Percentiles rank a stretch among this genome's conserved stretches.
Conservation (phyloP, 1,140 invertebrate genomes). For the Calliphora vicina region DNA sequence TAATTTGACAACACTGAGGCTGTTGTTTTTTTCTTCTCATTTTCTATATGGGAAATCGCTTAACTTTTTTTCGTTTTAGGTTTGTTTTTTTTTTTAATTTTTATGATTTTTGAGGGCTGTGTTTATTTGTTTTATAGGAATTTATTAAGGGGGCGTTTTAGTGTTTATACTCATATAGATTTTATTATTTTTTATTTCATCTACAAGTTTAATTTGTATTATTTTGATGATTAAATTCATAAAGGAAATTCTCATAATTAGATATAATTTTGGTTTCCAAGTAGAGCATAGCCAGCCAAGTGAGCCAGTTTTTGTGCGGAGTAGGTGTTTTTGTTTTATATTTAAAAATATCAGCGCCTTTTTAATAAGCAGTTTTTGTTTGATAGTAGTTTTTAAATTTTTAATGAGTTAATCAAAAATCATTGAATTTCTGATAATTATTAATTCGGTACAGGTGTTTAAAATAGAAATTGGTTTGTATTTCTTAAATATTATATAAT, state of each 20-base stretch:
- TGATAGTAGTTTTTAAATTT: background rate
- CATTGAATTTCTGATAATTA: background rate
- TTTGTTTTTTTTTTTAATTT: background rate
- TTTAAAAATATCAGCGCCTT: background rate
- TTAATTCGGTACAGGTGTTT: background rate
- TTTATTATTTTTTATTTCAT: background rate
- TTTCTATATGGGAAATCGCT: slow-evolving; percentile 6
- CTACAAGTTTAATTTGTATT: background rate
- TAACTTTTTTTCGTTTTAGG: background rate
- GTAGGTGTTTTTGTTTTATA: background rate
- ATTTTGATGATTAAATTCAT: slow-evolving; percentile 37
- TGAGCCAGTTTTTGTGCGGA: background rate
- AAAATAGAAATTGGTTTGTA: background rate
- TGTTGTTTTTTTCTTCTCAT: no score
- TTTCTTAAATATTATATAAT: no score
- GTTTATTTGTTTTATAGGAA: slow-evolving; percentile 27
- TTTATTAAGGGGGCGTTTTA: slow-evolving; percentile 18
- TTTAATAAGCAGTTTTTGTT: background rate
- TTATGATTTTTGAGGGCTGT: slow-evolving; percentile 19
- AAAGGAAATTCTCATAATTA: slow-evolving; percentile 62
- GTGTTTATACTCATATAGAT: background rate
- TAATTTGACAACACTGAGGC: slow-evolving; percentile 29
- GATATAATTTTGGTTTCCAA: slow-evolving; percentile 45
- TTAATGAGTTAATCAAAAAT: background rate
- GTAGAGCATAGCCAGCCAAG: background rate